Percentiles rank a stretch among this genome's conserved stretches.
Conservation (phyloP, 2,797 vertebrate species). For the Schizopygopsis pylzovi region DNA sequence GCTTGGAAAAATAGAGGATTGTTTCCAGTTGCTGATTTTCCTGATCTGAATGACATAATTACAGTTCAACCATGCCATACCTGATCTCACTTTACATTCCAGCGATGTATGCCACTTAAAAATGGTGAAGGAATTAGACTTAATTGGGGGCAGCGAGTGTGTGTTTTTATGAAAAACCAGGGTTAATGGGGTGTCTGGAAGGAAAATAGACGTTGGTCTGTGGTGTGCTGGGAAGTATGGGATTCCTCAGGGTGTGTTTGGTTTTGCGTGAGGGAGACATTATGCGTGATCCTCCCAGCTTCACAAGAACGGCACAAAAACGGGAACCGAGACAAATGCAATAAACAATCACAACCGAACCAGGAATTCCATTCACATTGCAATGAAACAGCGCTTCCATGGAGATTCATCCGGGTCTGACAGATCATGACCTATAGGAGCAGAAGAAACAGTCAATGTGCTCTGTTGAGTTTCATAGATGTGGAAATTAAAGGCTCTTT, state of each 20-base stretch:
- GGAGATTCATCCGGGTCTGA: conserved; percentile 64
- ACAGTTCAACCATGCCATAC: conserved; percentile 65
- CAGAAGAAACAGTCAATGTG: conserved; percentile 18
- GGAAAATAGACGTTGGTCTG: conserved; percentile 2
- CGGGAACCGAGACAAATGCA: conserved; percentile 60
- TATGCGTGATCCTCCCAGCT: conserved; percentile 45
- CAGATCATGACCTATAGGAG: conserved; percentile 78
- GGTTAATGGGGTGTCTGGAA: conserved; percentile 13
- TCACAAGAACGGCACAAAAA: conserved; percentile 63
- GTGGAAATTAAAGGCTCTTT: neutral
- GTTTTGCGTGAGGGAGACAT: neutral
- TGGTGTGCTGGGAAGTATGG: neutral
- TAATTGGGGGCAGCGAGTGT: conserved; percentile 25
- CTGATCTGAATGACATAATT: conserved; percentile 61
- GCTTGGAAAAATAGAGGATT: conserved; percentile 30
- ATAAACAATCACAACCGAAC: conserved; percentile 50
- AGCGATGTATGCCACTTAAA: conserved; percentile 43
- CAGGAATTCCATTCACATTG: conserved; percentile 79
- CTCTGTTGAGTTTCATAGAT: neutral
- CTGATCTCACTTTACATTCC: conserved; percentile 58
- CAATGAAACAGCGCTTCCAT: conserved; percentile 69
- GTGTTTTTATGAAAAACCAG: conserved; percentile 13
- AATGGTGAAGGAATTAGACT: conserved; percentile 17
- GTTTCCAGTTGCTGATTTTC: conserved; percentile 52
- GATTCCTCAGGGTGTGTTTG: conserved; percentile 18